Evolutionary conservation across 2,113 vertebrate genomes (phyloP), one percentile per base, ranked within the genome.

Genomic region (Hippocampus barbouri): DNA sequence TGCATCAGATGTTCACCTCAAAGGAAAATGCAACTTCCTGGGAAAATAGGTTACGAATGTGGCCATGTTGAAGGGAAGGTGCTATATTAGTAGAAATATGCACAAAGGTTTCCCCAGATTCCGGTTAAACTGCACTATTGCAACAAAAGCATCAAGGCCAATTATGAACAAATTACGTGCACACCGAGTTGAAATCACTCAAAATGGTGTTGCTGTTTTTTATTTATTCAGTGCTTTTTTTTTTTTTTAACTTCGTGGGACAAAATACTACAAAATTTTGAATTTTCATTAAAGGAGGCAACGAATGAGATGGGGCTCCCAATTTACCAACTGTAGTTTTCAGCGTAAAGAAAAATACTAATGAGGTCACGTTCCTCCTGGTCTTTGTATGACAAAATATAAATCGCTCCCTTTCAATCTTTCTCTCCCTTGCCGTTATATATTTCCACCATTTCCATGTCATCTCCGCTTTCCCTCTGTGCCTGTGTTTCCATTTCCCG

Each of bases 361-460:
- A 87, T 86, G 83, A 88, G 77, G 47, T 34, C 63, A 71, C 81
- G 74, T 76, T 79, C 63, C 71, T 83, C 80, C 78, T 71, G 47
- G 23, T 76, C 83, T 72, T 69, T 59, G 79, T 86, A 83, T 74
- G 85, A 86, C 75, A 78, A 70, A 66, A 86, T 83, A 89, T 78
- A 77, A 85, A 81, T 70, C 71, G 34, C 73, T 66, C 34, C 77
- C 47, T 66, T 63, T 77, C 78, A 72, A 75, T 74, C 69, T 85
- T 79, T 84, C 74, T 84, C 78, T 83, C 73, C 78, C 71, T 84
- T 72, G 9, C 70, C 82, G 27, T 56, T 69, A 8, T 85, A 88
- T 88, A 81, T 85, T 89, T 86, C 74, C 82, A 83, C 80, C 81
- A 79, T 85, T 81, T 82, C 69, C 68, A 79, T 77, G 68, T 74